A percentile compares a stretch with the other conserved stretches of the same genome.
Conservation (phyloP, 2,888 invertebrate species). For the Criorhina ranunculi region DNA sequence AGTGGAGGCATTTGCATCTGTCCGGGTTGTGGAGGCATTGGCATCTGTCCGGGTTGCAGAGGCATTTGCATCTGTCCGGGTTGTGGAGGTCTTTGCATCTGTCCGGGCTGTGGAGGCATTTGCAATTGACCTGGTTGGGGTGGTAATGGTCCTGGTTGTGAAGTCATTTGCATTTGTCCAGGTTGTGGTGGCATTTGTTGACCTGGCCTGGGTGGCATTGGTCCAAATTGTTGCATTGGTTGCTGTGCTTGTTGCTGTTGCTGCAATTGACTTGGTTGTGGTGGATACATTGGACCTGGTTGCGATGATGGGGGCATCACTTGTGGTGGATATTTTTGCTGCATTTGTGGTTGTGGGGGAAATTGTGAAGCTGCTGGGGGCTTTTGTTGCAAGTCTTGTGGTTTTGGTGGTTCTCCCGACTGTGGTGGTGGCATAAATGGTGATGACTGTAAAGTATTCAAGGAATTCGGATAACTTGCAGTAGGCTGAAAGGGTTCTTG, state of each 20-base stretch:
- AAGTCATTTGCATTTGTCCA: slow-evolving; percentile 77
- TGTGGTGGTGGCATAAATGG: slow-evolving; percentile 67
- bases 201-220: slow-evolving; percentile 77
- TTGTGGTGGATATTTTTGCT: slow-evolving; percentile 63
- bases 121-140: slow-evolving; percentile 76
- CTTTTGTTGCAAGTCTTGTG: slow-evolving; percentile 57
- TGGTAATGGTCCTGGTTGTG: slow-evolving; percentile 31
- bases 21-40: slow-evolving; percentile 65
- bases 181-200: slow-evolving; percentile 74
- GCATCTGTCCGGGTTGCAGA: slow-evolving; percentile 58
- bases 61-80: slow-evolving; percentile 79
- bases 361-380: slow-evolving; percentile 24
- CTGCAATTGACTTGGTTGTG: slow-evolving; percentile 49
- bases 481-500: too few species aligned
- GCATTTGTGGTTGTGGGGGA: slow-evolving; percentile 50
- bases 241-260: slow-evolving; percentile 51
- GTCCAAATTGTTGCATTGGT: slow-evolving; percentile 70
- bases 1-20: slow-evolving; percentile 78
- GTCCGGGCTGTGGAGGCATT: slow-evolving; percentile 29
- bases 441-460: slow-evolving; percentile 45
- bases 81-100: slow-evolving; percentile 13
- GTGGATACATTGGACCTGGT: slow-evolving; percentile 52
- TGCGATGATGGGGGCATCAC: slow-evolving; percentile 53
- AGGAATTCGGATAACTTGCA: not conserved
- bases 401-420: slow-evolving; percentile 42